Evolutionary conservation across 1,140 invertebrate species (phyloP).

Genomic region (Drosophila serrata): DNA sequence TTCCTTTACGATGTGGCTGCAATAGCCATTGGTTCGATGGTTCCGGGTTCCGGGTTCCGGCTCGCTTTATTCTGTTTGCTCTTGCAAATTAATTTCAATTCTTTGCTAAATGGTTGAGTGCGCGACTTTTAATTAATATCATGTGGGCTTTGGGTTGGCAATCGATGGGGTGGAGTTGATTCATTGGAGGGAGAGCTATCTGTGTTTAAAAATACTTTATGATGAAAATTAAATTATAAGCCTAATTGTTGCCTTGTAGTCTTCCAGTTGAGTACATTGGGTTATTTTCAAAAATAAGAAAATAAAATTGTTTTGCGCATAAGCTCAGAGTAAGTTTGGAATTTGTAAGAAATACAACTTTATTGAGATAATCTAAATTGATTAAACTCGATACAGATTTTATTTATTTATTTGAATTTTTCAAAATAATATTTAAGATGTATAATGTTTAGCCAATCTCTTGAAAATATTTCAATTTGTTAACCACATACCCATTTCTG

Average conservation of each 20-base stretch:
- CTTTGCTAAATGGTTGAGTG: constrained; percentile 65
- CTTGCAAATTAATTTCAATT: constrained; percentile 70
- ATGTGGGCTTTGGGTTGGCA: constrained; percentile 12
- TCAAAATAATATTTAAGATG: too few relatives aligned
- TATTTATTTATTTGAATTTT: too few relatives aligned
- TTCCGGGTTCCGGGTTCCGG: constrained; percentile 28
- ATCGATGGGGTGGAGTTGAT: constrained; percentile 8
- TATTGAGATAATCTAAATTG: too few relatives aligned
- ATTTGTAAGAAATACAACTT: neutral
- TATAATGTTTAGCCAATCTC: too few relatives aligned
- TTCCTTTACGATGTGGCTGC: constrained; percentile 42
- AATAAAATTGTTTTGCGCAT: neutral
- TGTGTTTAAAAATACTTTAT: neutral
- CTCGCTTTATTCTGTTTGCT: constrained; percentile 52
- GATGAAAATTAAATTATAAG: neutral
- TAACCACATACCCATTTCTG: too few relatives aligned
- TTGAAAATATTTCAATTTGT: too few relatives aligned
- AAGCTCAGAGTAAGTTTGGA: neutral
- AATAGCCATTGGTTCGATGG: constrained; percentile 43
- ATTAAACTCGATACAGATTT: too few relatives aligned
- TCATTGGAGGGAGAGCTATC: neutral
- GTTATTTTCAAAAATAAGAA: neutral
- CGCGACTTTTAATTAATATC: constrained; percentile 67
- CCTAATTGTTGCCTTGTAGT: neutral
- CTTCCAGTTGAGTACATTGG: neutral